Percentiles rank a stretch among this genome's conserved stretches.
These are phyloP conservation scores for Metridium senile DNA, from an alignment of 92 coral and sea anemone genomes.

Conservation along the genomic window DNA sequence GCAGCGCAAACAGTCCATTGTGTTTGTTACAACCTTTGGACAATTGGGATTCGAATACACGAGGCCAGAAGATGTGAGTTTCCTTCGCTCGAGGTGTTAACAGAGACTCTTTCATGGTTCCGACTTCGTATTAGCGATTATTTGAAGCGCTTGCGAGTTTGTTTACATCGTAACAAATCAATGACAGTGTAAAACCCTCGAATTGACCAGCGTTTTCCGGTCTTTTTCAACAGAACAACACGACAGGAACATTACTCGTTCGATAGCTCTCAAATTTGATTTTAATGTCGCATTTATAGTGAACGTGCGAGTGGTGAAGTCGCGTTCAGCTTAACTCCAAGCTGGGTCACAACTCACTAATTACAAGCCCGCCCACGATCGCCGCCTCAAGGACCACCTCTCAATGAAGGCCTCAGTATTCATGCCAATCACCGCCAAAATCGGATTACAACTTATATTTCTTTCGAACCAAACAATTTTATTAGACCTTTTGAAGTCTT, in stretches of 20 bases:
- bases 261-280: constrained; percentile 61
- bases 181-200: constrained; percentile 53
- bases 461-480: constrained; percentile 7
- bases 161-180: constrained; percentile 65
- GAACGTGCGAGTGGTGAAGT: constrained; percentile 49
- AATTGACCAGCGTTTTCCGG: constrained; percentile 66
- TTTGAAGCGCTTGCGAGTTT: constrained; percentile 54
- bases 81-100: constrained; percentile 84
- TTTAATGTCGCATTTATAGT: constrained; percentile 61
- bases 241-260: constrained; percentile 47
- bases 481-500: background rate
- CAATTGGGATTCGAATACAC: constrained; percentile 95
- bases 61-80: constrained; percentile 82
- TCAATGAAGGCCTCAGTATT: constrained; percentile 35
- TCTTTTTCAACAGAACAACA: constrained; percentile 39
- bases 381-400: constrained; percentile 95
- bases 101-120: constrained; percentile 89
- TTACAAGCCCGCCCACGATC: constrained; percentile 93
- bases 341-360: constrained; percentile 88
- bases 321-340: constrained; percentile 42
- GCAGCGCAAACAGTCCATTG: constrained; percentile 93
- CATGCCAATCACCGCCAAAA: constrained; percentile 61
- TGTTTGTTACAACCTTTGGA: constrained; percentile 91
- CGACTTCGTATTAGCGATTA: constrained; percentile 68
- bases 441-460: constrained; percentile 44